phyloP scores from a whole-genome alignment of 2,113 vertebrate genomes.

The Dipodomys stephensi region DNA sequence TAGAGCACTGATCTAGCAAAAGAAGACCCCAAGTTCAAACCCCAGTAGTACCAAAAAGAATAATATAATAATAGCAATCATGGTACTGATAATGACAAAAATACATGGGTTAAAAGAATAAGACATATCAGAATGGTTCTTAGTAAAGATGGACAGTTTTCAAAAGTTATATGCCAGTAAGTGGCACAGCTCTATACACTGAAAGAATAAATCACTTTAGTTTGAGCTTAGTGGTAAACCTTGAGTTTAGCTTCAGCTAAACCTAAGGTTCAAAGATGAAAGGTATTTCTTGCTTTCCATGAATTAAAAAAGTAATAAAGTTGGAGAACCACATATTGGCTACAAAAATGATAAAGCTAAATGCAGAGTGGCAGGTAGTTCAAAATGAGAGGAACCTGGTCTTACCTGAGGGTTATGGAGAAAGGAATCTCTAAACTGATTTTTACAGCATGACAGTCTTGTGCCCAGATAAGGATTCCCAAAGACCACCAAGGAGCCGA shows the following conservation, averaged over 20 bases:
- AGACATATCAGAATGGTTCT: neutral
- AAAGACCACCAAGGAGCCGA: too few species aligned
- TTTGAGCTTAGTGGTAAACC: neutral
- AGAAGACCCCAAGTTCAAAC: too few species aligned
- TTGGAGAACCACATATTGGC: neutral
- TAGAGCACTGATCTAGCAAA: too few species aligned
- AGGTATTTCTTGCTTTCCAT: neutral
- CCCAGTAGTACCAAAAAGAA: too few species aligned
- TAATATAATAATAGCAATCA: neutral
- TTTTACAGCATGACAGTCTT: neutral
- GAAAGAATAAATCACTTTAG: neutral
- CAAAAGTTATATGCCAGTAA: neutral
- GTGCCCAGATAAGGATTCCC: too few species aligned
- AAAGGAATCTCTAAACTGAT: neutral
- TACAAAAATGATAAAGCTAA: neutral
- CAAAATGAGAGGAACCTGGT: neutral
- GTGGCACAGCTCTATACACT: neutral
- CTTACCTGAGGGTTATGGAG: neutral
- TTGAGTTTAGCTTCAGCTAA: neutral
- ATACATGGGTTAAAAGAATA: neutral
- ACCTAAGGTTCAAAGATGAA: neutral
- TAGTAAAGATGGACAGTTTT: neutral
- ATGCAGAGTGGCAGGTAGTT: neutral
- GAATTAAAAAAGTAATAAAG: neutral
- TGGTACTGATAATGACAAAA: neutral